Conservation (phyloP, 2,113 vertebrate species). For the Tyrannus savana region DNA sequence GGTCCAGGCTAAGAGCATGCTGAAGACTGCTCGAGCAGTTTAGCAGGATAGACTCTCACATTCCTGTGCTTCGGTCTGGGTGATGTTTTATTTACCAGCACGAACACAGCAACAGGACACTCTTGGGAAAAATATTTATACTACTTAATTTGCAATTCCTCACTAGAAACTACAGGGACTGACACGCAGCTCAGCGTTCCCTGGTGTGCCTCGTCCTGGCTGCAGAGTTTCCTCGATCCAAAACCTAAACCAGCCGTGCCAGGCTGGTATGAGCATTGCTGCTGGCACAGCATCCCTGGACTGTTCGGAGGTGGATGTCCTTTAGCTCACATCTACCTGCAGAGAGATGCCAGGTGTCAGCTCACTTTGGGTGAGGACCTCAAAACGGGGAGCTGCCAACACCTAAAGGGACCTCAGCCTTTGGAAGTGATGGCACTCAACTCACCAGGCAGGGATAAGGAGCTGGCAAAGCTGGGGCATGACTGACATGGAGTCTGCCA, state of each 20-base stretch:
- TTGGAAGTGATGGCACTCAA: fast-evolving
- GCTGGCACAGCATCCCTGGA: background rate
- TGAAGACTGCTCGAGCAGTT: background rate
- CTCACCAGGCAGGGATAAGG: background rate
- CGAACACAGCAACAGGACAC: background rate
- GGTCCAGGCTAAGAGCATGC: background rate
- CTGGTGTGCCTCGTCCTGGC: background rate
- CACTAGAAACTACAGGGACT: background rate
- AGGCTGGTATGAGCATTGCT: background rate
- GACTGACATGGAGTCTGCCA: background rate
- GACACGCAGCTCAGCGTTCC: background rate
- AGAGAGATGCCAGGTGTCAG: background rate
- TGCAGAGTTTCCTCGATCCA: background rate
- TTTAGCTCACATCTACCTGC: background rate
- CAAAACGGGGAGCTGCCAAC: background rate
- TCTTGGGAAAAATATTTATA: background rate
- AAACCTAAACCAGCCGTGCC: background rate
- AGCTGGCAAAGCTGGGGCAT: background rate
- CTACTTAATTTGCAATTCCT: background rate
- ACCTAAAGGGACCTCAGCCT: background rate
- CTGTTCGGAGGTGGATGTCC: background rate
- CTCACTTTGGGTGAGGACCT: background rate
- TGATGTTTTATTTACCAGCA: background rate
- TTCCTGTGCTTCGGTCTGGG: background rate
- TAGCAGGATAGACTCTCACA: background rate